Evolutionary conservation across 2,113 vertebrate genomes (phyloP).

Genomic region (Chrysochloris asiatica): DNA sequence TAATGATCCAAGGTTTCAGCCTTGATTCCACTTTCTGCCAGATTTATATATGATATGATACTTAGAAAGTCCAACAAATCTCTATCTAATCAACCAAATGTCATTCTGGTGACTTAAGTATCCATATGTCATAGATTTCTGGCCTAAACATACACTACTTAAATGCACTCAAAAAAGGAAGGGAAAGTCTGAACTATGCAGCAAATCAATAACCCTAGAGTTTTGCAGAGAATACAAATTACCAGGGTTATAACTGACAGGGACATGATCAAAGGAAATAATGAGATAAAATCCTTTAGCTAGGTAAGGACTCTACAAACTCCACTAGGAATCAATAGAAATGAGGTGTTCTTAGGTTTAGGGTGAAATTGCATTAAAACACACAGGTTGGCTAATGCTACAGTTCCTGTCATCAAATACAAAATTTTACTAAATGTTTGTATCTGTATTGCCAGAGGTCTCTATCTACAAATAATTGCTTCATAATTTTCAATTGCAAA

Average conservation of each 20-base stretch:
- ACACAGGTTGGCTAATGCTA: constrained; percentile 21
- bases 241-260: background rate
- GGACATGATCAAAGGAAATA: background rate
- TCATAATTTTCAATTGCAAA: constrained; percentile 37
- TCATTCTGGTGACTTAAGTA: constrained; percentile 32
- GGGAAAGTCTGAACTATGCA: constrained; percentile 15
- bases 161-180: constrained; percentile 35
- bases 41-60: too few species aligned
- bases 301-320: background rate
- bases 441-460: background rate
- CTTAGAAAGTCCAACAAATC: constrained; percentile 41
- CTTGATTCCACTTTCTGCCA: constrained; percentile 7
- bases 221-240: constrained; percentile 55
- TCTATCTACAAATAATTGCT: constrained; percentile 28
- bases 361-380: constrained; percentile 6
- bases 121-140: constrained; percentile 21
- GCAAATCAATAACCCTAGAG: constrained; percentile 27
- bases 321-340: background rate
- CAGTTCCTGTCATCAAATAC: background rate
- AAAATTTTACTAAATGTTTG: constrained; percentile 37
- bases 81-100: constrained; percentile 37
- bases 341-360: background rate
- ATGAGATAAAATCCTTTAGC: constrained; percentile 31
- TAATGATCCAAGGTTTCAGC: background rate
- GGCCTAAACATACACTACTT: constrained; percentile 28